Conservation (phyloP, 2,113 vertebrate genomes). For the Eulacestoma nigropectus region DNA sequence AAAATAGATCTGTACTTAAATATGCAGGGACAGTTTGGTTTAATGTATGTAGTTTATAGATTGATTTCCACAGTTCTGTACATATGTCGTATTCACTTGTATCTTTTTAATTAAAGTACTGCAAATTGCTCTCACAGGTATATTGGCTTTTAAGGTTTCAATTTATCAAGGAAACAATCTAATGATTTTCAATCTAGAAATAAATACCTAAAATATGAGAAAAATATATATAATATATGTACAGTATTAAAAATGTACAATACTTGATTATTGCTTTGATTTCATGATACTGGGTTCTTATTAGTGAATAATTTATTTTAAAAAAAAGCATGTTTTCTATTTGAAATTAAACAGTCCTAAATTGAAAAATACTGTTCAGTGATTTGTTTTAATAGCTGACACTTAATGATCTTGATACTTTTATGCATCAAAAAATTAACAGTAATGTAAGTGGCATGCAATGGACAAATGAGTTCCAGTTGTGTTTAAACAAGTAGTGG, state of each 20-base stretch:
- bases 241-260: conserved; percentile 61
- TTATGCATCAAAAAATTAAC: conserved; percentile 58
- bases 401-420: conserved; percentile 57
- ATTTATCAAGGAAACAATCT: conserved; percentile 36
- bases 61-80: conserved; percentile 46
- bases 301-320: conserved; percentile 69
- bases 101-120: conserved; percentile 40
- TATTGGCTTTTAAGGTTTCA: conserved; percentile 59
- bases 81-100: conserved; percentile 51
- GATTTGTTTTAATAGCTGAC: conserved; percentile 64
- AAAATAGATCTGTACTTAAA: conserved; percentile 69
- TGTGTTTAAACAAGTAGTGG: conserved; percentile 48
- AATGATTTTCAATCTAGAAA: conserved; percentile 60
- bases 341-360: conserved; percentile 61
- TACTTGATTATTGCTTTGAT: conserved; percentile 54
- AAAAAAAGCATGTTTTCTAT: conserved; percentile 70
- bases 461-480: conserved; percentile 38
- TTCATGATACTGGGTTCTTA: conserved; percentile 48
- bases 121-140: conserved; percentile 27
- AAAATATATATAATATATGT: conserved; percentile 66
- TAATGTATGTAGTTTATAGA: conserved; percentile 57
- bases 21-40: conserved; percentile 63
- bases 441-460: conserved; percentile 64
- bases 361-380: conserved; percentile 53
- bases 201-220: conserved; percentile 30